These are phyloP conservation scores for Podotricha telesiphe DNA, from an alignment of 2,888 invertebrate species.

Conservation along the genomic window DNA sequence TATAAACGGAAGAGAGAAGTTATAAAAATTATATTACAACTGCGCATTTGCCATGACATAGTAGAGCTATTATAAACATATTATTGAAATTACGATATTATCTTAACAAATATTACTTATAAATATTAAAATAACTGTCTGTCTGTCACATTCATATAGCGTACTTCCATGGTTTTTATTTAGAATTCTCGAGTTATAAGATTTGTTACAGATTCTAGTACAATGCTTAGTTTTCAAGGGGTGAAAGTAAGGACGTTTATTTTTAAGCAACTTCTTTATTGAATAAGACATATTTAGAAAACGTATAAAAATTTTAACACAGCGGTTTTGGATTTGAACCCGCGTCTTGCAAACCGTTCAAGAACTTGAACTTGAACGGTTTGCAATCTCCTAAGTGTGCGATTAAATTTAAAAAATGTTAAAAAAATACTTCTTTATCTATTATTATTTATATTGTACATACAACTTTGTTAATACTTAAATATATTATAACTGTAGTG, in stretches of 20 bases:
- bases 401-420: too few species aligned
- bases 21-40: constrained; percentile 1
- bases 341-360: too few species aligned
- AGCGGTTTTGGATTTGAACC: too few species aligned
- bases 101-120: constrained; percentile 1
- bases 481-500: background rate
- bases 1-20: background rate
- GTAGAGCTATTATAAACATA: background rate
- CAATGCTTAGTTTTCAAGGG: background rate
- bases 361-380: too few species aligned
- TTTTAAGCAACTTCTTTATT: too few species aligned
- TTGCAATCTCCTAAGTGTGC: too few species aligned
- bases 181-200: background rate
- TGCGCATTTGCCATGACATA: constrained; percentile 16
- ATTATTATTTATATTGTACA: too few species aligned
- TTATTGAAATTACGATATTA: background rate
- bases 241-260: background rate
- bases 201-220: too few species aligned
- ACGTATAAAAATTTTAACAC: too few species aligned
- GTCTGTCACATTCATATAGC: background rate
- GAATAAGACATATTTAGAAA: too few species aligned
- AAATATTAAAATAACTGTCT: background rate
- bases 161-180: background rate
- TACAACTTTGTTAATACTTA: too few species aligned
- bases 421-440: too few species aligned